A percentile compares a stretch with the other conserved stretches of the same genome.
Conservation (phyloP, 2,888 invertebrate species). For the Spisula subtruncata region DNA sequence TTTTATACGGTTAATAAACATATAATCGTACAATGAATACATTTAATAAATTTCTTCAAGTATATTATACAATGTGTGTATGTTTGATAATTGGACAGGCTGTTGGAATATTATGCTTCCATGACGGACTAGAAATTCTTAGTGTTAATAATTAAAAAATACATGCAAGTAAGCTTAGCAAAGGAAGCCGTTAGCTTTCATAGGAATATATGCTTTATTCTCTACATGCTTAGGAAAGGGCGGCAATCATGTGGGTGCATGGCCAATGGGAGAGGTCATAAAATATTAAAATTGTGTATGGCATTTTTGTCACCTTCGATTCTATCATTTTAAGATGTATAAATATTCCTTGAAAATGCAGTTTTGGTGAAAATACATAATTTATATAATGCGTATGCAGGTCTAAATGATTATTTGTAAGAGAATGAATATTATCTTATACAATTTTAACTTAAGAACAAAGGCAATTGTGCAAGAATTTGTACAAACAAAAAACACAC, state of each 20-base stretch:
- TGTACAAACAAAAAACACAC: too few relatives aligned
- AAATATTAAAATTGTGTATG: too few relatives aligned
- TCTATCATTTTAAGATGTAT: too few relatives aligned
- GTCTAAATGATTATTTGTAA: too few relatives aligned
- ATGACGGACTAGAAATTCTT: neutral
- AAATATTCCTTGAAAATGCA: too few relatives aligned
- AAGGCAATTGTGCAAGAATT: too few relatives aligned
- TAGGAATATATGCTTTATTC: constrained; percentile 23
- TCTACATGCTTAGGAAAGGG: constrained; percentile 27
- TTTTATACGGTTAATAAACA: neutral
- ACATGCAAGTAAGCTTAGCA: constrained; percentile 39
- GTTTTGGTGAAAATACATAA: too few relatives aligned
- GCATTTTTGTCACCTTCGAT: too few relatives aligned
- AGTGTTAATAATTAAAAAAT: constrained; percentile 28
- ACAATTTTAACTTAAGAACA: too few relatives aligned
- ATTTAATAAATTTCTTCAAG: neutral
- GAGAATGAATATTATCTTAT: too few relatives aligned
- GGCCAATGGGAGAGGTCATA: neutral
- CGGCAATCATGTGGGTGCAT: constrained; percentile 21
- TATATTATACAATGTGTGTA: neutral
- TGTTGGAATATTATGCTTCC: neutral
- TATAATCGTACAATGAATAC: neutral
- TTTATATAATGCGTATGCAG: too few relatives aligned
- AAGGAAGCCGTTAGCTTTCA: constrained; percentile 38
- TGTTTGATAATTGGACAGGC: neutral